Conservation (phyloP, 2,888 invertebrate genomes). For the Xiphydria camelus region DNA sequence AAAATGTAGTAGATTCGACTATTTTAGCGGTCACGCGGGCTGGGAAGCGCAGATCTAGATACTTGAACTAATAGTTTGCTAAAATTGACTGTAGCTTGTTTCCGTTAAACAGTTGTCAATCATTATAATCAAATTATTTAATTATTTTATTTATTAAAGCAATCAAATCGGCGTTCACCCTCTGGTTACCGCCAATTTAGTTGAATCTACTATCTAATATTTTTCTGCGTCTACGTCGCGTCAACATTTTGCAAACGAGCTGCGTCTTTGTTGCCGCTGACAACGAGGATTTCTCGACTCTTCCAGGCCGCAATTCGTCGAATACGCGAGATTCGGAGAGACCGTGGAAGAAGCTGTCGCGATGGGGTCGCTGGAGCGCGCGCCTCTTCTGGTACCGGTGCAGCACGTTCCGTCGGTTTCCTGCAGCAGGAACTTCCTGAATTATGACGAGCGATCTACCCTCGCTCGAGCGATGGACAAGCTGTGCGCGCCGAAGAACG, state of each 20-base stretch:
- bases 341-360: conserved; percentile 73
- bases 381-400: conserved; percentile 70
- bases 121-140: neutral
- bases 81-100: too few relatives aligned
- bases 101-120: too few relatives aligned
- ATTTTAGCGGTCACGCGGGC: neutral
- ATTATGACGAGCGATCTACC: conserved; percentile 71
- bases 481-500: conserved; percentile 67
- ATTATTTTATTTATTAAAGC: too few relatives aligned
- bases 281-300: too few relatives aligned
- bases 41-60: neutral
- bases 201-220: too few relatives aligned
- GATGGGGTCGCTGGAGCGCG: conserved; percentile 67
- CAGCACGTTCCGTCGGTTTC: conserved; percentile 72
- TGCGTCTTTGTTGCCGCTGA: too few relatives aligned
- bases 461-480: conserved; percentile 71
- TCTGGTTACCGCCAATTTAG: too few relatives aligned
- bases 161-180: too few relatives aligned
- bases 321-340: conserved; percentile 70
- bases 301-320: conserved; percentile 37
- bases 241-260: too few relatives aligned
- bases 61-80: too few relatives aligned
- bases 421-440: conserved; percentile 68
- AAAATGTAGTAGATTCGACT: too few relatives aligned
- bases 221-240: too few relatives aligned